Evolutionary conservation across 2,888 invertebrate species (phyloP), one percentile per base, ranked within the genome.

Genomic region (Agrochola macilenta): DNA sequence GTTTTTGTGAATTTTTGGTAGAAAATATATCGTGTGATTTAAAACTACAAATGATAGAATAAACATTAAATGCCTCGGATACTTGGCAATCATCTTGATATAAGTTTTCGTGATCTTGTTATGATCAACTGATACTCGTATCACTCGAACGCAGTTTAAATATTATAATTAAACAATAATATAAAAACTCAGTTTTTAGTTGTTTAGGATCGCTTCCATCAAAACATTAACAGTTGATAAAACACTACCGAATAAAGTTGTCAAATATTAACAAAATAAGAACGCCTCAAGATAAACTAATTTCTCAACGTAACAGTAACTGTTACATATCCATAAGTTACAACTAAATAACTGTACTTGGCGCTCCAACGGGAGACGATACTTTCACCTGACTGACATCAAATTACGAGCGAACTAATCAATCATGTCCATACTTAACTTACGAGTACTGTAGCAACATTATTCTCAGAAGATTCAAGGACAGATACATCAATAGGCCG

Each of bases 301-400:
- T 80, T 65, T 30, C 39, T 23, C 30, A 43, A 52, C 49, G 35
- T 52, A 69, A 65, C 69, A 69, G 69, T 84, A 74, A 81, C 75
- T 57, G 74, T 52, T 69, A 66, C 69, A 81, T 61, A 65, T 74
- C 82, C 69, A 74, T 81, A 82, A 69, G 82, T 85, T 52, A 66
- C 69, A 46, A 58, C 52, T 60, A 68, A 57, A 66, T 82, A 85
- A 82, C 81, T 74, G 85, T 85, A 63, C 54, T 79, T 39, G 23
- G 5, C 60, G 49, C 46, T 63, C 20, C 81, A 81, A 69, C 82
- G 74, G 81, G 85, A 74, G 75, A 54, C 8, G 57, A 49, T 70
- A 81, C 81, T 82, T 82, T 82, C 81, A 85, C 85, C 80, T 30
- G 11, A 9, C 72, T 64, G 72, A 66, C 84, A 84, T n/a, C 80